phyloP scores from a whole-genome alignment of 2,888 invertebrate genomes.

The Oithona nana region DNA sequence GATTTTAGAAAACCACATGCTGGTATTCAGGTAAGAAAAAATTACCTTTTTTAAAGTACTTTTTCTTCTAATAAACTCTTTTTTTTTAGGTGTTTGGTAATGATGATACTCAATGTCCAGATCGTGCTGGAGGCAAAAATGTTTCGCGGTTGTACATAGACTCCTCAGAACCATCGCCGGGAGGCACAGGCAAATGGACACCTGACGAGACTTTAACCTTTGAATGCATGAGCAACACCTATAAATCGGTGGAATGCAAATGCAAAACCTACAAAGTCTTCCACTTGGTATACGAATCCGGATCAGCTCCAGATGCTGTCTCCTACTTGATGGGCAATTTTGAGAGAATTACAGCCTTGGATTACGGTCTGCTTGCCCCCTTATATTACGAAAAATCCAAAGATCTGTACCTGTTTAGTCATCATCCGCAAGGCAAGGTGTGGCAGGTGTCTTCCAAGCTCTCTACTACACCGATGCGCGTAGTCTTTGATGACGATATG shows the following conservation, averaged over 20 bases:
- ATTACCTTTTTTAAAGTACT: background rate
- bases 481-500: background rate
- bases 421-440: constrained; percentile 6
- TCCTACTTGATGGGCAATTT: constrained; percentile 6
- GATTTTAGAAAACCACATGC: constrained; percentile 13
- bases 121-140: constrained; percentile 2
- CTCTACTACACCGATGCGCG: constrained; percentile 6
- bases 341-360: background rate
- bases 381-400: background rate
- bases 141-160: constrained; percentile 13
- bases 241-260: background rate
- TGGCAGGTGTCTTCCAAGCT: constrained; percentile 7
- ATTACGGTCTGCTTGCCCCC: background rate
- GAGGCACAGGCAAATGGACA: constrained; percentile 9
- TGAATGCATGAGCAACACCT: background rate
- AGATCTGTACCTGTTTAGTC: constrained; percentile 5
- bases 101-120: constrained; percentile 8
- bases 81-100: constrained; percentile 1
- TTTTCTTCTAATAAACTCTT: too few relatives aligned
- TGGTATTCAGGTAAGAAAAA: constrained; percentile 4
- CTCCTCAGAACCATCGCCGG: constrained; percentile 8
- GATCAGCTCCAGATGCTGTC: background rate
- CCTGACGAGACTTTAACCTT: background rate
- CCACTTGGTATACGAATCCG: background rate
- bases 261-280: constrained; percentile 4